Conservation (phyloP, 1,140 invertebrate species). For the Colletes latitarsis region DNA sequence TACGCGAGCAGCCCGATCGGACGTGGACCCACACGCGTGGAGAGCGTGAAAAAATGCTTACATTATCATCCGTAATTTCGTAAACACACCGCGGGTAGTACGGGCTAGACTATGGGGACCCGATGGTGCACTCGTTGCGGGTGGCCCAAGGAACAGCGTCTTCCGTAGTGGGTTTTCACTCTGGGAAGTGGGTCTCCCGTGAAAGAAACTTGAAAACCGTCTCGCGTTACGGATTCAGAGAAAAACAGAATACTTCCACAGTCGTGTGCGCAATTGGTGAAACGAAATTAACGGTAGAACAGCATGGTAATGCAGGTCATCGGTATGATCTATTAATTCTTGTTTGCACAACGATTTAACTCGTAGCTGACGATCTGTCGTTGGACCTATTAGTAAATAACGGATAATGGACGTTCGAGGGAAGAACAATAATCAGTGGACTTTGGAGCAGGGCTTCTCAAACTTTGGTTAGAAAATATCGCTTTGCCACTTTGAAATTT, state of each 20-base stretch:
- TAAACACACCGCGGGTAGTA: conserved; percentile 69
- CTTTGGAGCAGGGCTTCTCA: no score
- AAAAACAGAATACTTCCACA: no score
- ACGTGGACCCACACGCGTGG: conserved; percentile 67
- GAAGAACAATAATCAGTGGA: no score
- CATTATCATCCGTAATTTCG: conserved; percentile 81
- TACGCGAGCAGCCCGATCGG: conserved; percentile 51
- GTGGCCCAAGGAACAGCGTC: conserved; percentile 65
- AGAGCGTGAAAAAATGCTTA: conserved; percentile 80
- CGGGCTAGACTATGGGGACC: conserved; percentile 38
- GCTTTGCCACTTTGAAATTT: no score
- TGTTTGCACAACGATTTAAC: no score
- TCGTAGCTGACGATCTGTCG: no score
- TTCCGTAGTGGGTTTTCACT: conserved; percentile 25
- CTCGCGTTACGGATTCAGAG: conserved; percentile 1
- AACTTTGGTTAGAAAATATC: no score
- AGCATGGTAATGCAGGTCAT: no score
- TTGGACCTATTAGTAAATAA: no score
- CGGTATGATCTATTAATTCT: no score
- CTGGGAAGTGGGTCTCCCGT: conserved; percentile 26
- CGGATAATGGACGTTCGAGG: no score
- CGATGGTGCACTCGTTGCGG: conserved; percentile 68
- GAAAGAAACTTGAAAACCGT: not conserved
- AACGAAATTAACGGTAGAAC: no score
- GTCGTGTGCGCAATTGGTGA: not conserved